Evolutionary conservation across 2,888 invertebrate species (phyloP).

Genomic region (Elysia crispata): DNA sequence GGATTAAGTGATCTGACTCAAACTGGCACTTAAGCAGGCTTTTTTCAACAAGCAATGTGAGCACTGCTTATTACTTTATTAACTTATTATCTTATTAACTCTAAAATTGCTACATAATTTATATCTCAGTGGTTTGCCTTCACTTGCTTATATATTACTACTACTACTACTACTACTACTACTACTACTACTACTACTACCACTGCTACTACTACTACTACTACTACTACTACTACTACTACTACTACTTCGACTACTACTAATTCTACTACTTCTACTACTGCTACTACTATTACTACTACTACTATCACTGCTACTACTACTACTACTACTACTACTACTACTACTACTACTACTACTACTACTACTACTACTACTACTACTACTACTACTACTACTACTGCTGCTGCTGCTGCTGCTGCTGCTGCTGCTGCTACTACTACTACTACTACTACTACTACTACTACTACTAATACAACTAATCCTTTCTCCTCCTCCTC

Average conservation of each 20-base stretch:
- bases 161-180: neutral
- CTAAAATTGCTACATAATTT: too few species aligned
- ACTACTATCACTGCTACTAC: conserved; percentile 7
- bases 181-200: neutral
- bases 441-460: neutral
- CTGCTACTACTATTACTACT: too few species aligned
- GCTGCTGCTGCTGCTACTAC: neutral
- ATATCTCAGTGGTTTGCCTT: too few species aligned
- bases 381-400: conserved; percentile 10
- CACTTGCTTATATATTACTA: neutral
- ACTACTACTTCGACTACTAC: too few species aligned
- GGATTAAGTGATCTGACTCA: too few species aligned
- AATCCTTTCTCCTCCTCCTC: conserved; percentile 1
- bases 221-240: conserved; percentile 4
- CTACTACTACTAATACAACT: too few species aligned
- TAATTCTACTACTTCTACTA: too few species aligned
- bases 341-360: conserved; percentile 28
- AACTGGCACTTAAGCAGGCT: too few species aligned
- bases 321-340: conserved; percentile 28
- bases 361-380: conserved; percentile 28
- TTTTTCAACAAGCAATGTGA: too few species aligned
- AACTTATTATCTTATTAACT: too few species aligned
- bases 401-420: neutral
- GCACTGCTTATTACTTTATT: too few species aligned
- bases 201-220: neutral